A percentile compares a stretch with the other conserved stretches of the same genome.
phyloP scores from a whole-genome alignment of 2,797 vertebrate genomes.

The Melanotaenia pygmaea region DNA sequence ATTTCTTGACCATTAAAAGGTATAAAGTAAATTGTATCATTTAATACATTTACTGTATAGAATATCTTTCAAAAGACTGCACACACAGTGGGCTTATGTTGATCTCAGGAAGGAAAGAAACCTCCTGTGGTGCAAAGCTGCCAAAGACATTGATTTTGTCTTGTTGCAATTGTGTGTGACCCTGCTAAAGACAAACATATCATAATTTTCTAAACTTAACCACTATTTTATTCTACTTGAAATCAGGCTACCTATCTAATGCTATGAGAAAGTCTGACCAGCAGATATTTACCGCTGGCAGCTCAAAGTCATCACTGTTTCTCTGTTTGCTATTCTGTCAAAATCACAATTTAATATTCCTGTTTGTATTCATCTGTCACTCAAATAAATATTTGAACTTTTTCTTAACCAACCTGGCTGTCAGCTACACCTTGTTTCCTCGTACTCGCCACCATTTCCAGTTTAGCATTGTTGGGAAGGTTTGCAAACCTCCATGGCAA shows the following conservation, averaged over 20 bases:
- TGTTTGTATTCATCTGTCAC: not conserved
- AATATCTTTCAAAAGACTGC: not conserved
- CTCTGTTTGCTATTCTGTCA: not conserved
- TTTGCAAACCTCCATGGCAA: slow-evolving; percentile 95
- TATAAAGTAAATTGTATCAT: not conserved
- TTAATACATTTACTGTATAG: not conserved
- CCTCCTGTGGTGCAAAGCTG: not conserved
- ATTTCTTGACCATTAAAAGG: not conserved
- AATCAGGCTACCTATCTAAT: not conserved
- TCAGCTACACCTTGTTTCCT: slow-evolving; percentile 78
- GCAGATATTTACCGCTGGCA: not conserved
- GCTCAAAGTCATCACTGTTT: not conserved
- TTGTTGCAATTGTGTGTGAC: not conserved
- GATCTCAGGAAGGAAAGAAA: not conserved
- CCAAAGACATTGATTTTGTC: not conserved
- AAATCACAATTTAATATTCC: not conserved
- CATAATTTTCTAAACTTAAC: not conserved
- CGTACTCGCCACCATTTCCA: slow-evolving; percentile 91
- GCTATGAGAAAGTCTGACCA: not conserved
- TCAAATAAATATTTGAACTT: not conserved
- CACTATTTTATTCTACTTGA: not conserved
- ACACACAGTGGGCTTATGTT: too few species aligned
- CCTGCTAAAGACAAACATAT: not conserved
- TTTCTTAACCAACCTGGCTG: slow-evolving; percentile 80
- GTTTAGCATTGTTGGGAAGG: slow-evolving; percentile 96